Evolutionary conservation across 2,888 invertebrate genomes (phyloP), one percentile per base, ranked within the genome.

Genomic region (Pyrrhia umbra): DNA sequence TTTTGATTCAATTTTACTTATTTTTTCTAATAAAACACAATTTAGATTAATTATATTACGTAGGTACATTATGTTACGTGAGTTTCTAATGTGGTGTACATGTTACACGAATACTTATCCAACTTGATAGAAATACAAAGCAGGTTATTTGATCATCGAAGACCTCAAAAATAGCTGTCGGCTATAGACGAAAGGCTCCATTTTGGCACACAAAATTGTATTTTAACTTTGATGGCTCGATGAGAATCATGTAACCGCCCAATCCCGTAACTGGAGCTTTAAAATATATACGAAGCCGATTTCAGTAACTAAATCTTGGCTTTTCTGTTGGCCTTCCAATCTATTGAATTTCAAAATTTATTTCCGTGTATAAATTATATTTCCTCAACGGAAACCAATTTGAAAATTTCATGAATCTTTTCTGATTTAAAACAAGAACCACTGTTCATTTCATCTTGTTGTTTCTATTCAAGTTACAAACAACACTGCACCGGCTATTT

Each of bases 401-500:
- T 49, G 45, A 47, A 16, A 42, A 37, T 46, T 30, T 30, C 30
- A 30, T 42, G 43, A 63, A 68, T 75, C 18, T 63, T 56, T 58
- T 56, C 20, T 62, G 54, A 61, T 63, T 73, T 67, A 42, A 68
- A 67, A 73, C 21, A 58, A 60, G 68, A 58, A 68, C 20, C 16
- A 71, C 72, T 76, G 72, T 71, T 78, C 60, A 65, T 80, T 82
- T 81, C 78, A 77, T 82, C 79, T 81, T 79, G 76, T 80, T 83
- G 70, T 61, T 76, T 81, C 75, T 81, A 79, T 83, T 78, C 77
- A 82, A 86, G 75, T 84, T 84, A 84, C 81, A 84, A 81, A 85
- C 82, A 86, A 87, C 84, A 84, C 80, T 88, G 84, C 83, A 87
- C 80, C 80, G 83, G 85, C 86, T 85, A 88, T 88, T 87, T 87